These are phyloP conservation scores for Ophiothrix spiculata DNA, from an alignment of 35 echinoderm and acorn worm genomes.

Conservation along the genomic window DNA sequence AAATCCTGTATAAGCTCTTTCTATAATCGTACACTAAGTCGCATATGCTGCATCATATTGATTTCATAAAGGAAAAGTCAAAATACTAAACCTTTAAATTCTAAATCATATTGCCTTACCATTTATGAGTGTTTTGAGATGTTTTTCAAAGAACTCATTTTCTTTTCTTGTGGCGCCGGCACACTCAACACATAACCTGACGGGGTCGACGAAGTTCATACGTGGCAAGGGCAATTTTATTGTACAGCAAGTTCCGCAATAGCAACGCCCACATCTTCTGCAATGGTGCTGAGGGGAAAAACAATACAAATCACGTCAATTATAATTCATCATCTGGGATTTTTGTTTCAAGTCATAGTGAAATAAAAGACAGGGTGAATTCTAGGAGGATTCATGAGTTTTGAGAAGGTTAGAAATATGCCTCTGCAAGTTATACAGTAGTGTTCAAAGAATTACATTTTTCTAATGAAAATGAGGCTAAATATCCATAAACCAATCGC, in stretches of 20 bases:
- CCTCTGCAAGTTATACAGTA: too few species aligned
- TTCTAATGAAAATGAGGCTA: too few species aligned
- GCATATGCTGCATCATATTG: neutral
- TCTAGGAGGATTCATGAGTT: too few species aligned
- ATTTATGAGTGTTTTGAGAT: slow-evolving; percentile 76
- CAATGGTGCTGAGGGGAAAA: slow-evolving; percentile 79
- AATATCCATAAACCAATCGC: too few species aligned
- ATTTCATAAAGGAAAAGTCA: neutral
- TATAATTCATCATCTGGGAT: too few species aligned
- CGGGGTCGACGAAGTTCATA: slow-evolving; percentile 95
- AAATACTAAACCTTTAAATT: neutral
- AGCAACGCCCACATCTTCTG: slow-evolving; percentile 86
- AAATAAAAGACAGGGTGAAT: too few species aligned
- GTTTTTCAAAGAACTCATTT: slow-evolving; percentile 95
- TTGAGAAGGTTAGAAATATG: too few species aligned
- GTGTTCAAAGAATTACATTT: too few species aligned
- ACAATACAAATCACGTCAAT: neutral
- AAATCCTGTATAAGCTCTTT: neutral
- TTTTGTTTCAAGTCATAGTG: too few species aligned
- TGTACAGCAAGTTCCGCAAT: slow-evolving; percentile 70
- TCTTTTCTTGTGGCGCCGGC: slow-evolving; percentile 74
- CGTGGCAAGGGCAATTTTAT: slow-evolving; percentile 71
- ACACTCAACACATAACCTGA: slow-evolving; percentile 78
- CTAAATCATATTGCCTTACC: slow-evolving; percentile 33
- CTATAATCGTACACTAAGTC: neutral